Conservation (phyloP, 2,113 vertebrate genomes). For the Neomonachus schauinslandi region DNA sequence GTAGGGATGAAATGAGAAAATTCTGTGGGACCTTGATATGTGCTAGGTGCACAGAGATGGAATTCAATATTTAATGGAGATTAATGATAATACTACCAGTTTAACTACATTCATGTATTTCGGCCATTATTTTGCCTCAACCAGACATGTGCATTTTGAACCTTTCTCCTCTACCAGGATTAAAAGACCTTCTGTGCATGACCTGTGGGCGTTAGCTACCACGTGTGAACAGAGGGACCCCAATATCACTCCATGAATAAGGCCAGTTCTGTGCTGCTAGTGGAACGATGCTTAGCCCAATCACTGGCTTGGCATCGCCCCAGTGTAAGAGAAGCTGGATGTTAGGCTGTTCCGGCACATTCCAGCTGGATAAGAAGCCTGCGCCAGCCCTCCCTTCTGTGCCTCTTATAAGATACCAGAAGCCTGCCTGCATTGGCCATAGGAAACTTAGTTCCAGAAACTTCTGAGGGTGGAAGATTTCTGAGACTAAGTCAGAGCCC, state of each 20-base stretch:
- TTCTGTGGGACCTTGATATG: no score
- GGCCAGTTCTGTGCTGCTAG: no score
- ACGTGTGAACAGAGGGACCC: background rate
- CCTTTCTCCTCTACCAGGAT: background rate
- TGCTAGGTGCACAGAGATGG: background rate
- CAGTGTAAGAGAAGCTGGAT: accelerated
- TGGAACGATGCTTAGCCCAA: accelerated
- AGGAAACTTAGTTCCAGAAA: background rate
- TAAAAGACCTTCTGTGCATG: accelerated
- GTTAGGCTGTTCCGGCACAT: background rate
- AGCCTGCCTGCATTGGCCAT: background rate
- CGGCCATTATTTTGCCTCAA: background rate
- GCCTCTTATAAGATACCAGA: background rate
- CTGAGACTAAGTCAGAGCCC: background rate
- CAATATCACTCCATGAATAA: accelerated
- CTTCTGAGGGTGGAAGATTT: background rate
- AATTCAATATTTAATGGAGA: background rate
- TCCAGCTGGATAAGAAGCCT: background rate
- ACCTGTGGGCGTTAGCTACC: background rate
- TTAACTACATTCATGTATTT: accelerated
- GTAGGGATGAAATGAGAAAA: background rate
- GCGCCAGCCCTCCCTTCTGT: background rate
- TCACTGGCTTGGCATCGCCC: background rate
- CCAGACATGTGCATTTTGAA: background rate
- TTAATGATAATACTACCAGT: no score